Evolutionary conservation across 37 sponge, comb jelly and placozoan genomes (phyloP), one percentile per base, ranked within the genome.

Genomic region (Axinella damicornis): DNA sequence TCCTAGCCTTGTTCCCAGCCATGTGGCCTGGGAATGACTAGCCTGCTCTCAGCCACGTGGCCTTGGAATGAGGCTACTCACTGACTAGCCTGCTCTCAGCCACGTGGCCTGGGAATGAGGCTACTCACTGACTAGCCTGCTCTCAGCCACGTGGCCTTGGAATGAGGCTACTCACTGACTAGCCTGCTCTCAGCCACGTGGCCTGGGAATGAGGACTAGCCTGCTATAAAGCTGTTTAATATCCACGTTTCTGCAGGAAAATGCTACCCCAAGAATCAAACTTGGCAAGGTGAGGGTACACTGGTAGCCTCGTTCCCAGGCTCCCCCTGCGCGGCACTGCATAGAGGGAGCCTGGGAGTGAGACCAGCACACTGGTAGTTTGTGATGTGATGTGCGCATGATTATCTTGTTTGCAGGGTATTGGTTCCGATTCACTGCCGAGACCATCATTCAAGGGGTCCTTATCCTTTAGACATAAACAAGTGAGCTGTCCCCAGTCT

Each of bases 391-490:
- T n/a, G n/a, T n/a, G n/a, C n/a, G n/a, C n/a, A n/a, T n/a, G 46
- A 46, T 46, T 46, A 46, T 46, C 46, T 46, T 9, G 9, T 9
- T n/a, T 46, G 46, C 46, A 46, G 46, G 46, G 46, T 46, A 46
- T 46, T 46, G 46, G 46, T 4, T 46, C 46, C 9, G 9, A 9
- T 46, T 46, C 46, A 46, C 46, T 37, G 36, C 39, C 53, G 69
- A 84, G 22, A 54, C 85, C 85, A 24, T 63, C 56, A 53, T 74
- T 74, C 69, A 84, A 74, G 36, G 85, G 76, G 12, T 73, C 64
- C n/a, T 61, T 73, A 62, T 63, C 62, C 19, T 70, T 84, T 65
- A 46, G 9, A 46, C 46, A 9, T 65, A 46, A 46, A 46, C 46
- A 9, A 9, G 46, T 46, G 46, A 46, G 46, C 46, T 46, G 9